Percentiles rank a stretch among this genome's conserved stretches.
Conservation (phyloP, 1,140 invertebrate species). For the Drosophila triauraria region DNA sequence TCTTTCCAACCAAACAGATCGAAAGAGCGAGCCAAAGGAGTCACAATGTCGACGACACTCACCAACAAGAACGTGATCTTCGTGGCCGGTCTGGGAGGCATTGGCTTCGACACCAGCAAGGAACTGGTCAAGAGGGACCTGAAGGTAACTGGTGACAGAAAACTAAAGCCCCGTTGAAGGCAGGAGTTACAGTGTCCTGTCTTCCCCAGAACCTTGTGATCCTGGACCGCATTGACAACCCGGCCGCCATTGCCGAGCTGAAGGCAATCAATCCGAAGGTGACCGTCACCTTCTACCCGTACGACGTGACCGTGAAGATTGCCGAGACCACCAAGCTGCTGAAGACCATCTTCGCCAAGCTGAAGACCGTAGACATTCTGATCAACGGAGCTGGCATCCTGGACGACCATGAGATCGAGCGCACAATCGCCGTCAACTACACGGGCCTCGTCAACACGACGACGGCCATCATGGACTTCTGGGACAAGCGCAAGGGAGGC, state of each 20-base stretch:
- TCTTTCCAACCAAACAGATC: slow-evolving; percentile 37
- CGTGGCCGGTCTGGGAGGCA: slow-evolving; percentile 76
- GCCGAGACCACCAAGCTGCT: slow-evolving; percentile 59
- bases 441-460: slow-evolving; percentile 79
- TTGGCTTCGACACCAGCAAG: slow-evolving; percentile 72
- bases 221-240: slow-evolving; percentile 75
- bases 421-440: slow-evolving; percentile 81
- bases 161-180: background rate
- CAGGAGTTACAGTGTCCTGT: background rate
- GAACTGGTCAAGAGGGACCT: slow-evolving; percentile 64
- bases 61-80: slow-evolving; percentile 78
- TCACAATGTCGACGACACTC: slow-evolving; percentile 55
- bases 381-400: slow-evolving; percentile 82
- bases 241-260: slow-evolving; percentile 64
- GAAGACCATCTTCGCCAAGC: slow-evolving; percentile 63
- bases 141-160: slow-evolving; percentile 37
- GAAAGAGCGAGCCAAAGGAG: slow-evolving; percentile 8
- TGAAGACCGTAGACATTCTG: slow-evolving; percentile 75
- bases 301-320: slow-evolving; percentile 72
- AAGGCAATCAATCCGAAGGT: slow-evolving; percentile 74
- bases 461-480: slow-evolving; percentile 78
- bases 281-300: slow-evolving; percentile 68
- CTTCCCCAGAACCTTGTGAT: slow-evolving; percentile 64
- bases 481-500: slow-evolving; percentile 88
- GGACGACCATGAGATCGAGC: slow-evolving; percentile 73